phyloP scores from a whole-genome alignment of 2,113 vertebrate species.

The chimpanzee (Pan troglodytes) region NHGRI_mPanTro3-v2.1_pri NC_072401.2:3199501-3200000 shows the following conservation, averaged over 20 bases:
- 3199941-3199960: fast-evolving
- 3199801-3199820: neutral
- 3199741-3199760: neutral
- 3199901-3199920: neutral
- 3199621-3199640: neutral
- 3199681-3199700: neutral
- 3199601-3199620: no score
- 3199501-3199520: neutral
- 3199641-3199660: neutral
- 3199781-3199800: no score
- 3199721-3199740: neutral
- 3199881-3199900: fast-evolving
- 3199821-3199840: neutral
- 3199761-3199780: neutral
- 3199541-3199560: neutral
- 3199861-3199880: fast-evolving
- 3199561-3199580: neutral
- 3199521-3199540: neutral
- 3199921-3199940: neutral
- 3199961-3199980: fast-evolving
- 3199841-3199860: neutral
- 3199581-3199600: neutral
- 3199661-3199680: neutral
- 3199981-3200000: no score
- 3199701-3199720: fast-evolving